Base-by-base conservation (phyloP, 2,797 vertebrate genomes). In the Bradypodion ventrale region DNA sequence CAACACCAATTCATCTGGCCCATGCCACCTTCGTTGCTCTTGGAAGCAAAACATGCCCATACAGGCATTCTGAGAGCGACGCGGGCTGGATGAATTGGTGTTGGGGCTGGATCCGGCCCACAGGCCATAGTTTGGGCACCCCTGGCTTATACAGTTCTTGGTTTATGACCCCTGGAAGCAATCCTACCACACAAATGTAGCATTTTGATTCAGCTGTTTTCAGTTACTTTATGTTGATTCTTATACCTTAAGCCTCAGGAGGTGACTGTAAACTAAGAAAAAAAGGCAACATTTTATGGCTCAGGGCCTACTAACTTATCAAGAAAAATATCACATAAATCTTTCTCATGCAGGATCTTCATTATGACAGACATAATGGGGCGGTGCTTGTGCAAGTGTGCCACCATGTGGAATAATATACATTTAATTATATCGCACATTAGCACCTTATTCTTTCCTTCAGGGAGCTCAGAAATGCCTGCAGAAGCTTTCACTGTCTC, bases 361-460 rank as follows among this genome's bases (percentile, higher is more conserved):
- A 27, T 19, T 63, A 70, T 59, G 65, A 70, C 46, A 69, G 7
- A n/a, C 40, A 44, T 8, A n/a, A n/a, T 66, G 13, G 27, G 70
- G 44, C 52, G 70, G 78, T 40, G 70, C 35, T 29, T 66, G 23
- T 42, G 19, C 27, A 73, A 79, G 70, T 65, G 37, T 79, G 77
- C 77, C 69, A 75, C 60, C 78, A 2, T 80, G 77, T 65, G 72
- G 77, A 80, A 75, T 66, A 74, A 74, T 1, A 21, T 27, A 73
- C n/a, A 27, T 65, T 84, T 52, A n/a, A 84, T 84, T 74, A 46
- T 42, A 29, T 59, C 12, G 42, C 70, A 42, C 59, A 40, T n/a
- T 37, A 73, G 7, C n/a, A 40, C 3, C 40, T 70, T 66, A 62
- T 29, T 21, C 35, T 49, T 80, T 23, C 13, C 66, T 42, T 40